Evolutionary conservation across 1,140 invertebrate species (phyloP).

Genomic region (Hesperophylax magnus): DNA sequence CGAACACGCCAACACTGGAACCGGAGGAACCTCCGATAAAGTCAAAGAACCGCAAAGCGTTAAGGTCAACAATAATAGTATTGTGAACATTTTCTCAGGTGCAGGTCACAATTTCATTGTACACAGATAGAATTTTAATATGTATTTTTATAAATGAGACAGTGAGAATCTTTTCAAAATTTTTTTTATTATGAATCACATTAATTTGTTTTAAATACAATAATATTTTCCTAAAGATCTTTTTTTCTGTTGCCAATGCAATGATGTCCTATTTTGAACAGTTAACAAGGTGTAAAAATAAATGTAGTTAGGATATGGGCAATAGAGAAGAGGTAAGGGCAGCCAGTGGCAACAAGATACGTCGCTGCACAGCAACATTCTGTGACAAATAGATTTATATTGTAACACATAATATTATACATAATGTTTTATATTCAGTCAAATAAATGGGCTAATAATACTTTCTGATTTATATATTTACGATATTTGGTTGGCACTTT

Average conservation of each 20-base stretch:
- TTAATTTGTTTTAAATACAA: constrained; percentile 5
- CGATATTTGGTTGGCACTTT: too few relatives aligned
- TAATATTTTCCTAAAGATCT: constrained; percentile 4
- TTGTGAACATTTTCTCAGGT: constrained; percentile 64
- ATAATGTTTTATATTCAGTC: too few relatives aligned
- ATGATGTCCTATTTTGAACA: too few relatives aligned
- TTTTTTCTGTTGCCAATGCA: background rate
- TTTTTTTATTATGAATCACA: constrained; percentile 10
- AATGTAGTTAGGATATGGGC: too few relatives aligned
- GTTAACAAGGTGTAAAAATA: too few relatives aligned
- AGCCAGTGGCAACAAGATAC: too few relatives aligned
- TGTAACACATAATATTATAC: too few relatives aligned
- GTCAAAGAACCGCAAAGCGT: constrained; percentile 62
- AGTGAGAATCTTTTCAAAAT: background rate
- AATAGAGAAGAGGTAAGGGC: too few relatives aligned
- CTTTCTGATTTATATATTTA: too few relatives aligned
- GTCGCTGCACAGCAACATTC: too few relatives aligned
- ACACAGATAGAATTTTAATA: constrained; percentile 12
- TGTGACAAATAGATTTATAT: too few relatives aligned
- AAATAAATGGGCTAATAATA: too few relatives aligned
- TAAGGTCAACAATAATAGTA: constrained; percentile 37
- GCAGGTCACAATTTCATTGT: constrained; percentile 67
- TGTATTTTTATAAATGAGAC: background rate
- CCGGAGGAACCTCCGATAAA: constrained; percentile 76
- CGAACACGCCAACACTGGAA: constrained; percentile 91